phyloP scores from a whole-genome alignment of 2,888 invertebrate genomes.

The Heliconius hortense region DNA sequence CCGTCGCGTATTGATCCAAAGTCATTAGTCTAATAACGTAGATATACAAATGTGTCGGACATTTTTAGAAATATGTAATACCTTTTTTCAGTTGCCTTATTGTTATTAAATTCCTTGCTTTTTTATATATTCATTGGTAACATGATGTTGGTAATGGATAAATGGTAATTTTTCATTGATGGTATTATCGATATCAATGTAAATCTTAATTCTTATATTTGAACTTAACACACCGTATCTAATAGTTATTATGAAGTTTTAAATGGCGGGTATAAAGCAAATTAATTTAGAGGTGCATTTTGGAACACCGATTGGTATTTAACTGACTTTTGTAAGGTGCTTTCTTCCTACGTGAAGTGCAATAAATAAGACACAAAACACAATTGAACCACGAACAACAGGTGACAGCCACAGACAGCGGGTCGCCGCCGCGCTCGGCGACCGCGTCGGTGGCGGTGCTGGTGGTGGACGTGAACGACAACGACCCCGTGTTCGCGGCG shows the following conservation, averaged over 20 bases:
- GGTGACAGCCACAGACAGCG: slow-evolving; percentile 93
- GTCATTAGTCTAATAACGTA: slow-evolving; percentile 17
- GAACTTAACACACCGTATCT: neutral
- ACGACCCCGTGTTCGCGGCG: slow-evolving; percentile 96
- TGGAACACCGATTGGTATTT: neutral
- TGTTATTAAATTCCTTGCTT: neutral
- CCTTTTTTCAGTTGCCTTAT: neutral
- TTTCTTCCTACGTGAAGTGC: no score
- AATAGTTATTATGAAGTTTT: no score
- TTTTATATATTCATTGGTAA: neutral
- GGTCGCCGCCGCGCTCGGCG: slow-evolving; percentile 91
- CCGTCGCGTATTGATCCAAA: slow-evolving; percentile 18
- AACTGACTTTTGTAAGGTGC: no score
- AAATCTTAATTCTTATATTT: neutral
- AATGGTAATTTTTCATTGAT: neutral
- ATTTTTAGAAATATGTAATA: neutral
- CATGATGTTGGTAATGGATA: neutral
- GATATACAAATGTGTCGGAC: slow-evolving; percentile 2
- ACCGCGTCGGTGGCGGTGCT: slow-evolving; percentile 94
- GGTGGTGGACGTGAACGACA: slow-evolving; percentile 97
- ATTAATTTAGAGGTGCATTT: neutral
- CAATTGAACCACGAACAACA: slow-evolving; percentile 49
- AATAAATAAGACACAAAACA: no score
- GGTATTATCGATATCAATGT: neutral
- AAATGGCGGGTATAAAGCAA: no score